Percentiles rank a stretch among this genome's conserved stretches.
Conservation (phyloP, 2,888 invertebrate species). For the Notodonta ziczac region DNA sequence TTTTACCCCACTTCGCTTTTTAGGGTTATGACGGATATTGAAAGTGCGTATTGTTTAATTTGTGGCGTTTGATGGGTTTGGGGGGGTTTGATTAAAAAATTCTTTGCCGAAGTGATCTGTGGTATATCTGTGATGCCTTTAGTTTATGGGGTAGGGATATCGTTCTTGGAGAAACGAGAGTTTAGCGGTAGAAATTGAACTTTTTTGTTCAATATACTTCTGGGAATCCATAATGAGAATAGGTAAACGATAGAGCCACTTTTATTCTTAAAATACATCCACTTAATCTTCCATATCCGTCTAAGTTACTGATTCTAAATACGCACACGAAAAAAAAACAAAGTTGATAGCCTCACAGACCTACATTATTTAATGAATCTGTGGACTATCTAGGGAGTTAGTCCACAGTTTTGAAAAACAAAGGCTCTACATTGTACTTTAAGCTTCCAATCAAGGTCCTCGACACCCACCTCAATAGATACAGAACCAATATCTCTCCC, state of each 20-base stretch:
- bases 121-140: neutral
- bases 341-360: no score
- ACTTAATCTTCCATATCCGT: no score
- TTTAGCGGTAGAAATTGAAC: no score
- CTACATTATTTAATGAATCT: no score
- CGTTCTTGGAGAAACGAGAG: neutral
- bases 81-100: constrained; percentile 52
- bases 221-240: no score
- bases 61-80: constrained; percentile 49
- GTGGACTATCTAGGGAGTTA: no score
- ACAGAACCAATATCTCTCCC: constrained; percentile 25
- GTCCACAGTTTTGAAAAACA: no score
- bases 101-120: constrained; percentile 17
- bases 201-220: no score
- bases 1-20: constrained; percentile 51
- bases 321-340: no score
- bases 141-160: neutral
- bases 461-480: constrained; percentile 34
- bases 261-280: no score
- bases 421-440: neutral
- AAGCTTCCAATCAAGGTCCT: constrained; percentile 16
- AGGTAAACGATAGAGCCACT: no score
- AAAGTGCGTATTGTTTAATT: constrained; percentile 64
- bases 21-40: constrained; percentile 60
- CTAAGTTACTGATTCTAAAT: no score